phyloP scores from a whole-genome alignment of 2,888 invertebrate genomes.

The Cryptops parisi region DNA sequence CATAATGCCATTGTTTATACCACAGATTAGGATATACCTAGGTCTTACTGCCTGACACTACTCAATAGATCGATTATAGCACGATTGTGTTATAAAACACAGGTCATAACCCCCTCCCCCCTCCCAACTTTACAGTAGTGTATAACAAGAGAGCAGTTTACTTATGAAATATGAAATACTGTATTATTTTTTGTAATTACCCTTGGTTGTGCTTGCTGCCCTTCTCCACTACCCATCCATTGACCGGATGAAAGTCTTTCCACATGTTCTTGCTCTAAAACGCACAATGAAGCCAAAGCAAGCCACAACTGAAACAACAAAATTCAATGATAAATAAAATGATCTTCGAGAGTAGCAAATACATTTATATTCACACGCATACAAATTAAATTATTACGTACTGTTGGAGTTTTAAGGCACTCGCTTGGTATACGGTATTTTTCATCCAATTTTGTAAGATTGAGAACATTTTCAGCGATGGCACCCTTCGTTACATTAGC shows the following conservation, averaged over 20 bases:
- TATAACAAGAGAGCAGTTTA: no score
- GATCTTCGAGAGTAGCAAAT: no score
- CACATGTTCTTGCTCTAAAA: constrained; percentile 79
- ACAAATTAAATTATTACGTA: constrained; percentile 32
- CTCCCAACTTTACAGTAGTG: no score
- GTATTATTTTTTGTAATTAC: no score
- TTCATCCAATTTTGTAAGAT: constrained; percentile 66
- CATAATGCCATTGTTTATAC: no score
- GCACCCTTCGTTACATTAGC: constrained; percentile 72
- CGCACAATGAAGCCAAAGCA: constrained; percentile 80
- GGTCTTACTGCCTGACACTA: no score
- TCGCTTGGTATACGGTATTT: constrained; percentile 53
- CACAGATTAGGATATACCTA: no score
- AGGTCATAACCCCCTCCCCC: no score
- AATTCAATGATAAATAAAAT: neutral
- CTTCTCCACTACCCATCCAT: constrained; percentile 51
- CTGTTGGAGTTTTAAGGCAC: constrained; percentile 65
- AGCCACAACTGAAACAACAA: constrained; percentile 47
- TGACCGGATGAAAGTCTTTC: constrained; percentile 63
- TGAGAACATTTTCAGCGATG: constrained; percentile 70
- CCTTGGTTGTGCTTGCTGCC: constrained; percentile 39
- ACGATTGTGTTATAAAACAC: no score
- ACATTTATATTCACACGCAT: neutral
- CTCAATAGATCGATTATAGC: no score
- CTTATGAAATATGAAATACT: no score